Base-by-base conservation (phyloP, 2,113 vertebrate species). In the Paradisaea rubra region DNA sequence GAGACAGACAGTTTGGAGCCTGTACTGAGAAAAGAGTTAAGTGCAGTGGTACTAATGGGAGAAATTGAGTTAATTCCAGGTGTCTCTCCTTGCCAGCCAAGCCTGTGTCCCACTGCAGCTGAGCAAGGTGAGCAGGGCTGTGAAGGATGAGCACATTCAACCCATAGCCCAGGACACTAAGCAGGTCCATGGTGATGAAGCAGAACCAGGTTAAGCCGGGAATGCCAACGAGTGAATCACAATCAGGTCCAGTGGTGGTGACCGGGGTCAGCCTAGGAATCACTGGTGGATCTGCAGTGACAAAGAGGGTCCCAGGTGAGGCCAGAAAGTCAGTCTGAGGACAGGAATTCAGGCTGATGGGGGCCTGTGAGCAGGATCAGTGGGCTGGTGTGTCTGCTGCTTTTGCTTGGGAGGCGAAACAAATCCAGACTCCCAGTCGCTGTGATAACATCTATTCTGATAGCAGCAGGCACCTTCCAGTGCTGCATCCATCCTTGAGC, bases 291-390 rank as follows among this genome's bases (percentile, higher is more conserved):
- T 70, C 41, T 4, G 2, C 17, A 37, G 12, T 25, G 60, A 35
- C 41, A 28, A 31, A 27, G 31, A 53, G 24, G 15, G 23, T 24
- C 17, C 39, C 47, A 73, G 27, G 13, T 56, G 41, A 61, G 78
- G 60, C 15, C 15, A 25, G 22, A 13, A 87, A 16, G 13, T 69
- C 60, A 52, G 12, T 42, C 50, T 4, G 3, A 44, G 50, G 10
- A 13, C 8, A 8, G 50, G 18, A 45, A 28, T 41, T 35, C 28
- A 49, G 69, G 20, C 17, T 42, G 22, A 9, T 22, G 33, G 4
- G 4, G 12, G 4, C 5, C 41, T 52, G 37, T 47, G 27, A 50
- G 24, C 10, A 59, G 39, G 33, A 22, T 3, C 3, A 0, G 33
- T 47, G 45, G 23, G 7, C 20, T 68, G 30, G n/a, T 57, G 23